Evolutionary conservation across 2,113 vertebrate genomes (phyloP).

Genomic region (Zosterops japonicus): DNA sequence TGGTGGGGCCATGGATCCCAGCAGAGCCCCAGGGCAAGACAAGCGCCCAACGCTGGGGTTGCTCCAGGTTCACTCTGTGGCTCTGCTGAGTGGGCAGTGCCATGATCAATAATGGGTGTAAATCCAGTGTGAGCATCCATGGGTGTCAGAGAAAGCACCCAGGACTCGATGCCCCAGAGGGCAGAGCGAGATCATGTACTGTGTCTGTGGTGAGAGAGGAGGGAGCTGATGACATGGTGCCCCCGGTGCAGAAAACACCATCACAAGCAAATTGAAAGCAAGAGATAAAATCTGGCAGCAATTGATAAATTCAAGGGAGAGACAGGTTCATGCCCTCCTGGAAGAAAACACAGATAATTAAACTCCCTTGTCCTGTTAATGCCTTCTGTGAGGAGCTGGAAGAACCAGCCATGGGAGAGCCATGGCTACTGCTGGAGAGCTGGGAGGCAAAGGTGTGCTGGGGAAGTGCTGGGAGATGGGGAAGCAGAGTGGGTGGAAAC

Average conservation of each 20-base stretch:
- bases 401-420: not conserved
- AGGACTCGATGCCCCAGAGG: not conserved
- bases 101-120: rapidly evolving
- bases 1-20: not conserved
- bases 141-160: not conserved
- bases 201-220: not conserved
- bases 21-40: not conserved
- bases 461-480: not conserved
- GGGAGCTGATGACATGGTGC: not conserved
- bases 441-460: not conserved
- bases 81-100: not conserved
- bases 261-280: conserved; percentile 13
- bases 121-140: not conserved
- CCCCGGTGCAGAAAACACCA: not conserved
- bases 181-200: not conserved
- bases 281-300: conserved; percentile 26
- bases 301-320: conserved; percentile 35
- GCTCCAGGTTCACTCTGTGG: not conserved
- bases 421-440: not conserved
- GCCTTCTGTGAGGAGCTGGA: not conserved
- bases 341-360: conserved; percentile 49
- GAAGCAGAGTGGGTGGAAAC: not conserved
- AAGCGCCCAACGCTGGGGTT: rapidly evolving
- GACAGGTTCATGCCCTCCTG: conserved; percentile 38
- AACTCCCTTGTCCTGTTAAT: conserved; percentile 20